Evolutionary conservation across 1,140 invertebrate species (phyloP).

Genomic region (Megathymus violae): DNA sequence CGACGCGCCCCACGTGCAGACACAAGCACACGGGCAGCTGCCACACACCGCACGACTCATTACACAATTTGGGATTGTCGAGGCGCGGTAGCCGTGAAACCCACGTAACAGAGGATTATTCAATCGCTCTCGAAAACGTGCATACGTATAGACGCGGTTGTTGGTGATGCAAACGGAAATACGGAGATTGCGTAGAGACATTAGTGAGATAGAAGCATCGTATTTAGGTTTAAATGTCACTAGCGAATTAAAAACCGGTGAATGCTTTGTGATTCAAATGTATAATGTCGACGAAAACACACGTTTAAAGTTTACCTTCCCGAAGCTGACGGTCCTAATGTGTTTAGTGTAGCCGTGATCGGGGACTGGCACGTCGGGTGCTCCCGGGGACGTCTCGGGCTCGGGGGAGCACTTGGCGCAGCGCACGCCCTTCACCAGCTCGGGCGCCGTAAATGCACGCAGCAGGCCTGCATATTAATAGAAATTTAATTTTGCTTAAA

Average conservation of each 20-base stretch:
- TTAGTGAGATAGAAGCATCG: no score
- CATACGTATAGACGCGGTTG: no score
- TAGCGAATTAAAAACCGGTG: no score
- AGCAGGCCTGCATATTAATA: slow-evolving; percentile 87
- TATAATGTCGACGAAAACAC: background rate
- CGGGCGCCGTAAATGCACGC: slow-evolving; percentile 92
- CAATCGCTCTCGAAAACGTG: no score
- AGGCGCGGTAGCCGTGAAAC: no score
- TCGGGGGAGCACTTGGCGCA: slow-evolving; percentile 92
- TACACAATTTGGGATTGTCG: no score
- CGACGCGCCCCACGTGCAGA: slow-evolving; percentile 94
- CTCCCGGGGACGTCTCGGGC: slow-evolving; percentile 83
- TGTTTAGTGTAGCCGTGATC: slow-evolving; percentile 85
- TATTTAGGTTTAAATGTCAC: no score
- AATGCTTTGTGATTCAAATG: no score
- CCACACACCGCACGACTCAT: slow-evolving; percentile 10
- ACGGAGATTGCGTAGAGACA: no score
- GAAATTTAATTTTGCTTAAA: no score
- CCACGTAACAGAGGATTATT: no score
- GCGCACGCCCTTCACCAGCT: slow-evolving; percentile 92
- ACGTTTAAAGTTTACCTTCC: slow-evolving; percentile 86
- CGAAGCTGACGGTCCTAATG: slow-evolving; percentile 93
- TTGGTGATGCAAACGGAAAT: no score
- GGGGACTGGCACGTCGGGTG: slow-evolving; percentile 86
- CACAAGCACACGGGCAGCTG: slow-evolving; percentile 92